Evolutionary conservation across 2,797 vertebrate genomes (phyloP).

Genomic region (Todus mexicanus): DNA sequence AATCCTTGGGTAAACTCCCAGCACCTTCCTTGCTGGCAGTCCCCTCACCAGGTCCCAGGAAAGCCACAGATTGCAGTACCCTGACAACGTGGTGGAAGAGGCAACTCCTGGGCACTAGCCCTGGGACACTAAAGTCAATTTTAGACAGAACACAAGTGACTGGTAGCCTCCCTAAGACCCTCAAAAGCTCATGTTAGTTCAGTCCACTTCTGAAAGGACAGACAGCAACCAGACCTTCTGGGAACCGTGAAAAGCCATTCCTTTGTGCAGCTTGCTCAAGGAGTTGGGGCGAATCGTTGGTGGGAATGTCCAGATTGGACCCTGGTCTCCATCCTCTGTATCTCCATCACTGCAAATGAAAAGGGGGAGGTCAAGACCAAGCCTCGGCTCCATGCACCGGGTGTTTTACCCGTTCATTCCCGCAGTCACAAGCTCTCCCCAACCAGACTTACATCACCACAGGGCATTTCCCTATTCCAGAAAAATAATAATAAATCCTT

Average conservation of each 20-base stretch:
- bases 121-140: background rate
- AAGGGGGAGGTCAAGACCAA: background rate
- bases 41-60: background rate
- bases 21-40: background rate
- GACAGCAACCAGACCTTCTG: conserved; percentile 74
- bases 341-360: conserved; percentile 83
- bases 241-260: conserved; percentile 81
- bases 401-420: background rate
- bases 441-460: rapidly evolving
- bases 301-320: conserved; percentile 93
- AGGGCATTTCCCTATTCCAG: background rate
- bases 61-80: background rate
- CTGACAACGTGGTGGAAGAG: background rate
- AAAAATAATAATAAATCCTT: background rate
- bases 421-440: background rate
- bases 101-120: background rate
- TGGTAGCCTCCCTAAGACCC: background rate
- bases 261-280: conserved; percentile 89
- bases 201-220: background rate
- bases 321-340: conserved; percentile 84
- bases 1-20: background rate
- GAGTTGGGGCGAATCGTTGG: conserved; percentile 90
- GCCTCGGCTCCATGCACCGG: rapidly evolving
- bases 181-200: background rate
- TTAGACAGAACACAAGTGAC: background rate